Conservation (phyloP, 2,113 vertebrate genomes). For the Antechinus stuartii region DNA sequence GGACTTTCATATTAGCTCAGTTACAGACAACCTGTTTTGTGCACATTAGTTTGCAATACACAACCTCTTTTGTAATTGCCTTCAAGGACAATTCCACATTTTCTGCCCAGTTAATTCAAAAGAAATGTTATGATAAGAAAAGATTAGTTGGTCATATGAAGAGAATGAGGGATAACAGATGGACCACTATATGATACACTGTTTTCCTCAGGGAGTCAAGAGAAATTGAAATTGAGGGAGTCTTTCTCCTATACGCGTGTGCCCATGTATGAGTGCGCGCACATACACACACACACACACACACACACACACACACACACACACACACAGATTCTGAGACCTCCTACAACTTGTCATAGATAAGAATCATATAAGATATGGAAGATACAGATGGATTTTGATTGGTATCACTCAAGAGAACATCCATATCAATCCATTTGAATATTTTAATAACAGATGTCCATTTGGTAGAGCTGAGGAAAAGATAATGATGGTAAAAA, state of each 20-base stretch:
- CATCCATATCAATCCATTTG: not conserved
- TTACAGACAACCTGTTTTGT: constrained; percentile 41
- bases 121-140: not conserved
- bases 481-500: not conserved
- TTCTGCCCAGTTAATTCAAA: constrained; percentile 12
- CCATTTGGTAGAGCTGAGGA: not conserved
- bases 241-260: too few relatives aligned
- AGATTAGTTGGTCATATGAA: not conserved
- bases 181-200: not conserved
- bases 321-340: not conserved
- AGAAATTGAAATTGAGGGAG: not conserved
- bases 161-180: not conserved
- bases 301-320: not conserved
- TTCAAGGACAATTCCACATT: constrained; percentile 53
- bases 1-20: constrained; percentile 43
- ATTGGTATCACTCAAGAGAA: not conserved
- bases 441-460: not conserved
- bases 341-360: not conserved
- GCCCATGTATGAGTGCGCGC: too few relatives aligned
- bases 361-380: not conserved
- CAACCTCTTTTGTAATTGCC: constrained; percentile 43
- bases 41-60: not conserved
- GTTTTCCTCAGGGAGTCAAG: not conserved
- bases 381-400: not conserved
- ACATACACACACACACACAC: too few relatives aligned